These are phyloP conservation scores for Drosophila rubida DNA, from an alignment of 2,888 invertebrate species.

Conservation along the genomic window DNA sequence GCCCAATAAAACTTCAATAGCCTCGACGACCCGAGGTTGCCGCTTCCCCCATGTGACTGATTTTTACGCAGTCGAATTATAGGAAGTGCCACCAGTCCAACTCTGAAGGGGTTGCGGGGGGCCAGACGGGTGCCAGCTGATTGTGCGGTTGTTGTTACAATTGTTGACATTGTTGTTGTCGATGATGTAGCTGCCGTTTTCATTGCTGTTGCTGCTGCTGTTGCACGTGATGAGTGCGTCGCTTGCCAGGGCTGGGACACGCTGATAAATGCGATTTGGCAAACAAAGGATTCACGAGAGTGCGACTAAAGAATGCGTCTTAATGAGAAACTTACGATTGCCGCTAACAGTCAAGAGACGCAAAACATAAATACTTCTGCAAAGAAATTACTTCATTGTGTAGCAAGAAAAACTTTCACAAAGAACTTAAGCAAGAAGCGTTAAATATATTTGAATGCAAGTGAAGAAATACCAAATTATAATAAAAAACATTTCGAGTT, in stretches of 20 bases:
- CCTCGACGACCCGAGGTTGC: constrained; percentile 52
- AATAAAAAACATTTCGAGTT: no score
- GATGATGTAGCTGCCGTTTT: constrained; percentile 31
- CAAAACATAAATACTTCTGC: neutral
- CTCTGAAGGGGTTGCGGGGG: neutral
- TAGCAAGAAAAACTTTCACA: no score
- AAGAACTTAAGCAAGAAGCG: no score
- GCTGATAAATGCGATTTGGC: constrained; percentile 41
- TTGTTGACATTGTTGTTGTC: constrained; percentile 67
- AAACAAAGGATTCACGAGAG: constrained; percentile 40
- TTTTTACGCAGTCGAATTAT: constrained; percentile 69
- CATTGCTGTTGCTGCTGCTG: constrained; percentile 49
- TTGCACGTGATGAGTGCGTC: constrained; percentile 61
- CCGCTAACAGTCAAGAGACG: neutral
- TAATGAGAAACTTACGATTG: constrained; percentile 4
- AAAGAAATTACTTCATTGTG: neutral
- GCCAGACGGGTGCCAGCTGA: constrained; percentile 59
- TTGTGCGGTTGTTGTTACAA: constrained; percentile 77
- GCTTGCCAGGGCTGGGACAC: constrained; percentile 21
- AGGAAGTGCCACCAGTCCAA: constrained; percentile 37
- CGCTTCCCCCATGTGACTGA: constrained; percentile 49
- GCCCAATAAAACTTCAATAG: constrained; percentile 78
- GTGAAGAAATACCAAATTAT: no score
- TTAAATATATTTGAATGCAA: no score
- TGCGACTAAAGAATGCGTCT: constrained; percentile 23